Evolutionary conservation across 2,888 invertebrate genomes (phyloP).

Genomic region (Emmelina monodactyla): DNA sequence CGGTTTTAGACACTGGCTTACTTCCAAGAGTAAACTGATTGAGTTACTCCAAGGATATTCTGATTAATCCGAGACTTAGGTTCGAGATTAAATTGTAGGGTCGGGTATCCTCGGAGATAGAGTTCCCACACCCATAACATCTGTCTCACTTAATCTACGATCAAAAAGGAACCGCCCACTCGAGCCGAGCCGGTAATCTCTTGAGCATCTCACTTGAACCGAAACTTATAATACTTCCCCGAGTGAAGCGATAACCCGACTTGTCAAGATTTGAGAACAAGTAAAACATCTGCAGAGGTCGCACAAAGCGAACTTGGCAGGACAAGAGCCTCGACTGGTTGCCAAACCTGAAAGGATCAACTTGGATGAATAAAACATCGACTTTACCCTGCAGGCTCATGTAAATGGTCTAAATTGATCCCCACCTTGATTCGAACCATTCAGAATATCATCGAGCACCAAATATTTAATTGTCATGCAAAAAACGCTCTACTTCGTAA

Average conservation of each 20-base stretch:
- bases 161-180: conserved; percentile 42
- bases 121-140: conserved; percentile 49
- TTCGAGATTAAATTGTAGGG: too few relatives aligned
- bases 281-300: too few relatives aligned
- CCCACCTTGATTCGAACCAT: conserved; percentile 27
- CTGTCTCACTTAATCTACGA: conserved; percentile 46
- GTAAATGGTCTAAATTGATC: conserved; percentile 35
- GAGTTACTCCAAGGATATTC: conserved; percentile 25
- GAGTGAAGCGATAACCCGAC: too few relatives aligned
- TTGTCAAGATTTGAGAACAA: too few relatives aligned
- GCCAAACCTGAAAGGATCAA: conserved; percentile 49
- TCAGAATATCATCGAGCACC: conserved; percentile 22
- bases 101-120: conserved; percentile 34
- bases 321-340: conserved; percentile 31
- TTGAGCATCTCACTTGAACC: too few relatives aligned
- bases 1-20: conserved; percentile 46
- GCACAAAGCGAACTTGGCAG: too few relatives aligned
- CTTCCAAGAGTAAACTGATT: conserved; percentile 40
- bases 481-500: conserved; percentile 41
- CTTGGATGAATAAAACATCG: conserved; percentile 47
- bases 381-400: conserved; percentile 34
- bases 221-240: too few relatives aligned
- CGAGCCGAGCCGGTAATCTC: too few relatives aligned
- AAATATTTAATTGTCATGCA: conserved; percentile 52
- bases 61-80: too few relatives aligned